A percentile compares a stretch with the other conserved stretches of the same genome.
phyloP scores from a whole-genome alignment of 2,113 vertebrate genomes.

The Vicugna pacos region DNA sequence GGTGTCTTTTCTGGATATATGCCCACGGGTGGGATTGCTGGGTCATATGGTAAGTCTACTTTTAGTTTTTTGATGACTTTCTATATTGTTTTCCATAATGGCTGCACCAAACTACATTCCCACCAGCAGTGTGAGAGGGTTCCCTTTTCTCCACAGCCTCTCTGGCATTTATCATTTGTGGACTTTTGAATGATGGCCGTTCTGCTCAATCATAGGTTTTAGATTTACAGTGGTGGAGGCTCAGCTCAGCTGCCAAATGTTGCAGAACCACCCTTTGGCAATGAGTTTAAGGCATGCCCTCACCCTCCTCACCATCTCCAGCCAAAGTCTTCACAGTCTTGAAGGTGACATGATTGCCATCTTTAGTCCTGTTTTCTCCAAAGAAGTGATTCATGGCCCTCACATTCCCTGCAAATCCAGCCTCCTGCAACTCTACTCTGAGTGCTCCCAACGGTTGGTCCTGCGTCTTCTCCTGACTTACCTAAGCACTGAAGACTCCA shows the following conservation, averaged over 20 bases:
- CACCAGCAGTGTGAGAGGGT: no score
- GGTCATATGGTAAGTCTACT: no score
- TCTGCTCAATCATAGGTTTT: background rate
- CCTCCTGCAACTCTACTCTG: background rate
- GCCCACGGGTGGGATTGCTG: no score
- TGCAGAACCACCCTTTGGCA: background rate
- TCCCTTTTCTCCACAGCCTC: no score
- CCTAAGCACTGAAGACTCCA: background rate
- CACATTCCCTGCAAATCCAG: background rate
- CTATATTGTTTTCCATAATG: no score
- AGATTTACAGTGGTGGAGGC: background rate
- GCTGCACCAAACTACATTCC: no score
- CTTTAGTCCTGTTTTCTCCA: background rate
- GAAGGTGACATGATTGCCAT: background rate
- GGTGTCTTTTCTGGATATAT: no score
- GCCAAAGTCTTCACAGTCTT: background rate
- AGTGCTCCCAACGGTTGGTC: accelerated
- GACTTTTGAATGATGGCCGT: no score
- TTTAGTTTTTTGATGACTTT: no score
- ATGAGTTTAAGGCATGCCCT: background rate
- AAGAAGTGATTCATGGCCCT: background rate
- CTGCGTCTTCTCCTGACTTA: background rate
- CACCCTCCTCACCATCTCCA: accelerated
- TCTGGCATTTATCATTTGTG: no score
- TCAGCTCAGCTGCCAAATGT: background rate